These are phyloP conservation scores for Argynnis bischoffii DNA, from an alignment of 2,888 invertebrate genomes.

Conservation along the genomic window DNA sequence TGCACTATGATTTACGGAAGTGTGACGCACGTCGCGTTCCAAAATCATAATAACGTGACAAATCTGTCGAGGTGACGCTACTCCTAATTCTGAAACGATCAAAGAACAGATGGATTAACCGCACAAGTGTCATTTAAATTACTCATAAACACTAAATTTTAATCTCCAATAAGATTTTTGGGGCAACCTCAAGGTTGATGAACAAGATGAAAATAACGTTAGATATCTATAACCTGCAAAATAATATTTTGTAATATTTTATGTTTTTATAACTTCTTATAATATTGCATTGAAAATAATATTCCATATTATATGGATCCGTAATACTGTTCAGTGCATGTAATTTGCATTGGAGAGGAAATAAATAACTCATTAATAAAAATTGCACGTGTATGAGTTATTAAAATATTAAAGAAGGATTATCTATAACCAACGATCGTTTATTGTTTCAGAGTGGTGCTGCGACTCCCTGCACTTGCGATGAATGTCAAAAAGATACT, in stretches of 20 bases:
- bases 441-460: slow-evolving; percentile 69
- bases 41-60: slow-evolving; percentile 48
- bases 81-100: slow-evolving; percentile 45
- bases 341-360: slow-evolving; percentile 6
- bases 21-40: slow-evolving; percentile 43
- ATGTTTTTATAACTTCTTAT: no score
- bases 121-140: slow-evolving; percentile 22
- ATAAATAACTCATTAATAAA: not conserved
- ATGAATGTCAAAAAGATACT: slow-evolving; percentile 66
- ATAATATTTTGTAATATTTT: no score
- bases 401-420: not conserved
- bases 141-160: slow-evolving; percentile 13
- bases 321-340: slow-evolving; percentile 14
- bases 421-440: slow-evolving; percentile 18
- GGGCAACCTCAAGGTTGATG: not conserved
- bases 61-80: slow-evolving; percentile 46
- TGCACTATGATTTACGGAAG: slow-evolving; percentile 30
- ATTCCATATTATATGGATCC: no score
- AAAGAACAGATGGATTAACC: slow-evolving; percentile 22
- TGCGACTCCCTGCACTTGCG: slow-evolving; percentile 74
- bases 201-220: not conserved
- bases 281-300: no score
- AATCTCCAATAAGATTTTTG: slow-evolving; percentile 1
- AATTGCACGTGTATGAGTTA: slow-evolving; percentile 25
- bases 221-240: not conserved